Base-by-base conservation (phyloP, 2,797 vertebrate genomes). In the Poeciliopsis presidionis region DNA sequence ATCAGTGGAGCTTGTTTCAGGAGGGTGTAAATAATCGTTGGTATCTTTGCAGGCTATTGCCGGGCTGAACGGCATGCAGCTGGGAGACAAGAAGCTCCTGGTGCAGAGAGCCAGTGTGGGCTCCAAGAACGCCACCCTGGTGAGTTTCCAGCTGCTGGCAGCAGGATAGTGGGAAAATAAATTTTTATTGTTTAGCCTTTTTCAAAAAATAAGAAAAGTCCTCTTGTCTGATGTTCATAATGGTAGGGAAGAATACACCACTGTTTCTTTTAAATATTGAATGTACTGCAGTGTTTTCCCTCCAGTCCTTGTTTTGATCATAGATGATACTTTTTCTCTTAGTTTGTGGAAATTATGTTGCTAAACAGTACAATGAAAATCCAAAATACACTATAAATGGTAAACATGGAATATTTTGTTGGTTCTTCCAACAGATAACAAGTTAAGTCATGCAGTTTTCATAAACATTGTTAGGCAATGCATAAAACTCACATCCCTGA, bases 81-180 rank as follows among this genome's bases (percentile, higher is more conserved):
- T 98, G 53, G 97, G 97, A 73, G 97, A 98, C 92, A 98, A 98
- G 95, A 98, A 98, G 85, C 96, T 98, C 73, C 94, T 98, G 86
- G 97, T 98, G 75, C 97, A 98, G 92, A 95, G 97, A 94, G 97
- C 97, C 53, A 98, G 97, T 47, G 97, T 98, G 88, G 97, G 97
- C 87, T 97, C 97, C 88, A 98, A 98, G 95, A 97, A 97, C 78
- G 97, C 97, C 86, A 96, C 97, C 82, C 94, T 98, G 96, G 97
- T 98, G 89, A 96, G 96, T 80, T 45, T 89, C 84, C 87, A 89
- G 82, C 76, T 1, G 73, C 87, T 87, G 78, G 80, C 84, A 85
- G 77, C 28, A 75, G 65, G 45, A 63, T 57, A 69, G 85, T 86
- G 83, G 88, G 90, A 80, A 25, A 7, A 53, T 22, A 9, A 0